Conservation (phyloP, 2,888 invertebrate species). For the Ferdinandea cuprea region DNA sequence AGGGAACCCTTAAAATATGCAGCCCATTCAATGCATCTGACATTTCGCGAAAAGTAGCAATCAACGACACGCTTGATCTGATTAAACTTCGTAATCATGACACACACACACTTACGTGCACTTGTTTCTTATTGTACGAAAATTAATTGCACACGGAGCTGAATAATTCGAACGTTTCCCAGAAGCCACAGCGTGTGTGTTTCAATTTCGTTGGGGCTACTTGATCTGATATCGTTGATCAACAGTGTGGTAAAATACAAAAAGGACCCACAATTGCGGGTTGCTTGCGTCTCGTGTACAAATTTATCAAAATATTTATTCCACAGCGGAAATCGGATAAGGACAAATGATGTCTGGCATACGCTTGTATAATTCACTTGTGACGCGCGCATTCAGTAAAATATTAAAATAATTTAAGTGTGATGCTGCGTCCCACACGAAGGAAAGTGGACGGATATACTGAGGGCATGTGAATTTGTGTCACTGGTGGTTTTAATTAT, state of each 20-base stretch:
- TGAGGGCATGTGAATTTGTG: not conserved
- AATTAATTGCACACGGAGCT: not conserved
- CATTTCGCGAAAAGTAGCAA: no score
- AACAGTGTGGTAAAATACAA: constrained; percentile 3
- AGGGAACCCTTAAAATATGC: no score
- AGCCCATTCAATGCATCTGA: no score
- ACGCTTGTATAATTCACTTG: not conserved
- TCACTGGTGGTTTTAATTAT: not conserved
- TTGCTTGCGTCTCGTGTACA: not conserved
- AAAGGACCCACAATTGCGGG: not conserved
- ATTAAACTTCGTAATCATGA: not conserved
- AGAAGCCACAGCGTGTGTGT: not conserved
- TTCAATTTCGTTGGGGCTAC: not conserved
- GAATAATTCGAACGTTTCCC: not conserved
- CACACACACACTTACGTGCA: not conserved
- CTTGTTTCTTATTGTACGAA: not conserved
- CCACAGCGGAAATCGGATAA: constrained; percentile 2
- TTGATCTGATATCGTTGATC: constrained; percentile 9
- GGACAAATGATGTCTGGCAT: constrained; percentile 1
- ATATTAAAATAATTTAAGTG: constrained; percentile 4
- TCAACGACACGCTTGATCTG: not conserved
- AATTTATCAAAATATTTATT: constrained; percentile 2
- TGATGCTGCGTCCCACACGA: not conserved
- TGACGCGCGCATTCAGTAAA: not conserved
- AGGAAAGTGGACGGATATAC: not conserved